A percentile compares a stretch with the other conserved stretches of the same genome.
Evolutionary conservation across 2,797 vertebrate species (phyloP).

Genomic region (Amphiprion clarkii): DNA sequence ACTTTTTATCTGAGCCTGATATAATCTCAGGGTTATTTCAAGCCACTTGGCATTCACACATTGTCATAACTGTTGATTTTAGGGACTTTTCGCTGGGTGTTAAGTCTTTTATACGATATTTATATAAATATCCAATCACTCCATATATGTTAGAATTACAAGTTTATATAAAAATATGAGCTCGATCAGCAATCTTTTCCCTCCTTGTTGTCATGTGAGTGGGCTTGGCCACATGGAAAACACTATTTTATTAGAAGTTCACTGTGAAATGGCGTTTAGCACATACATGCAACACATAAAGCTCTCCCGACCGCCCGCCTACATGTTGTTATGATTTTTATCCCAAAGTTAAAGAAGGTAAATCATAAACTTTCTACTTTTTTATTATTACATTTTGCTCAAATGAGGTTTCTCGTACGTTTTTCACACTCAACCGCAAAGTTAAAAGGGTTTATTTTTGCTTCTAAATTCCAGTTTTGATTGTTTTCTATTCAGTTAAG

Average conservation of each 20-base stretch:
- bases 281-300: background rate
- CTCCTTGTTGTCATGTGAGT: background rate
- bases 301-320: background rate
- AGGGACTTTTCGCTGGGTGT: too few species aligned
- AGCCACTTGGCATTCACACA: background rate
- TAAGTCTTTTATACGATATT: too few species aligned
- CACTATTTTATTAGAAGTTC: background rate
- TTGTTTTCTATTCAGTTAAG: too few species aligned
- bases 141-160: too few species aligned
- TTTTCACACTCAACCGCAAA: background rate
- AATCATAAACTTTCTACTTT: background rate
- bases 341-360: conserved; percentile 3
- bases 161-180: background rate
- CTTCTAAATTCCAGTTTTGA: too few species aligned
- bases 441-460: too few species aligned
- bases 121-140: too few species aligned
- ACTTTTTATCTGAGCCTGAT: background rate
- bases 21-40: background rate
- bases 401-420: background rate
- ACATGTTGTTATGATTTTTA: background rate
- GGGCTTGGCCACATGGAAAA: conserved; percentile 5
- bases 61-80: too few species aligned
- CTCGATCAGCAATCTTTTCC: background rate
- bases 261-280: background rate
- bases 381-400: background rate